Evolutionary conservation across 2,888 invertebrate species (phyloP).

Genomic region (Cheilosia vulpina): DNA sequence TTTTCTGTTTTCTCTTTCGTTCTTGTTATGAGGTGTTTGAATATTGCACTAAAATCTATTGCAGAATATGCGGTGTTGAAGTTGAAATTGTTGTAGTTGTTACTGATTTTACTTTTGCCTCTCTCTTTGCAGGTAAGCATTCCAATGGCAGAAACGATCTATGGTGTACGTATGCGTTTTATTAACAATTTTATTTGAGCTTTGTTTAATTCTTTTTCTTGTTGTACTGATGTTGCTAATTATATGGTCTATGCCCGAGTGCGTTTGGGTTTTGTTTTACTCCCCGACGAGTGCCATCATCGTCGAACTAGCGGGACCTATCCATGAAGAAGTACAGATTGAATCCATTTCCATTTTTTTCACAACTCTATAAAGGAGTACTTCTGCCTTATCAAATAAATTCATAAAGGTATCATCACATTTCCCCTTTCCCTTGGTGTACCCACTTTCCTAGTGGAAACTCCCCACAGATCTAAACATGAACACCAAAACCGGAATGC

Average conservation of each 20-base stretch:
- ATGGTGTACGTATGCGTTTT: conserved; percentile 54
- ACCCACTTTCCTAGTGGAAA: conserved; percentile 5
- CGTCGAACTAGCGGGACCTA: no score
- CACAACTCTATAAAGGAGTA: no score
- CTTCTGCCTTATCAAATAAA: no score
- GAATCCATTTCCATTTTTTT: no score
- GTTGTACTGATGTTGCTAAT: neutral
- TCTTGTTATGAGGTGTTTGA: conserved; percentile 5
- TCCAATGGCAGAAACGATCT: conserved; percentile 42
- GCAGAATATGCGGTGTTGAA: neutral
- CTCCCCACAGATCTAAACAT: conserved; percentile 9
- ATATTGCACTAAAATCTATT: conserved; percentile 44
- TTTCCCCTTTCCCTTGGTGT: neutral
- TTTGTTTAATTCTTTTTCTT: neutral
- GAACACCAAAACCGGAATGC: conserved; percentile 11
- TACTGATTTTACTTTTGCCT: conserved; percentile 29
- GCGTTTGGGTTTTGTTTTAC: no score
- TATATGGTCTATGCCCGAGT: no score
- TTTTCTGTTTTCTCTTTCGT: neutral
- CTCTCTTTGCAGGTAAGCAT: conserved; percentile 67
- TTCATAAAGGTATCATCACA: conserved; percentile 42
- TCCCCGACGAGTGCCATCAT: no score
- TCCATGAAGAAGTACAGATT: no score
- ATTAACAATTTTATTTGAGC: conserved; percentile 1
- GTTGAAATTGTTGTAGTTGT: conserved; percentile 8